Conservation (phyloP, 2,888 invertebrate genomes). For the Priapulus caudatus region DNA sequence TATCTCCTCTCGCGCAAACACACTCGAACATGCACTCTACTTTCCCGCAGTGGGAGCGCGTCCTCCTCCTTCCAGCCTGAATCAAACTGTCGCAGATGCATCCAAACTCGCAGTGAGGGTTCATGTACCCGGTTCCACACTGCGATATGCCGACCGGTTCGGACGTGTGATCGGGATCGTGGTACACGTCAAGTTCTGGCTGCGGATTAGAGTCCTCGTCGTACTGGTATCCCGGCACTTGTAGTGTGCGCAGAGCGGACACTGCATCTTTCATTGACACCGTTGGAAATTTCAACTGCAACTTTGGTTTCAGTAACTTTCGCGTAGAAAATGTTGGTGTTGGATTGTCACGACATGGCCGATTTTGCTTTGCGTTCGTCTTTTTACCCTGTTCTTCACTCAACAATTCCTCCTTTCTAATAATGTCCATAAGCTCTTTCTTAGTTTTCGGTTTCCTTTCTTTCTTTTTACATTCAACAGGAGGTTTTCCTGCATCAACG, state of each 20-base stretch:
- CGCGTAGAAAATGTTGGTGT: too few species aligned
- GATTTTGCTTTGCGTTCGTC: too few species aligned
- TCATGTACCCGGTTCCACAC: background rate
- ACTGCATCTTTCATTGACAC: background rate
- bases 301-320: too few species aligned
- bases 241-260: background rate
- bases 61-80: background rate
- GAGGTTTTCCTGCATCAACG: too few species aligned
- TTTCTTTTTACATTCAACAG: too few species aligned
- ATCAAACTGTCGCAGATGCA: background rate
- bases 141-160: background rate
- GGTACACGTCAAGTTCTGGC: too few species aligned
- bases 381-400: too few species aligned
- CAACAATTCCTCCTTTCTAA: too few species aligned
- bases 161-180: too few species aligned
- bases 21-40: background rate
- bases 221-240: background rate
- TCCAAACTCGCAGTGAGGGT: background rate
- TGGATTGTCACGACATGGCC: too few species aligned
- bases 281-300: background rate
- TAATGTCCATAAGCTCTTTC: background rate
- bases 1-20: background rate
- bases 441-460: constrained; percentile 1
- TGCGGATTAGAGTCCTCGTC: too few species aligned
- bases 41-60: background rate